These are phyloP conservation scores for Lottia gigantea DNA, from an alignment of 2,888 invertebrate species.

Conservation along the genomic window DNA sequence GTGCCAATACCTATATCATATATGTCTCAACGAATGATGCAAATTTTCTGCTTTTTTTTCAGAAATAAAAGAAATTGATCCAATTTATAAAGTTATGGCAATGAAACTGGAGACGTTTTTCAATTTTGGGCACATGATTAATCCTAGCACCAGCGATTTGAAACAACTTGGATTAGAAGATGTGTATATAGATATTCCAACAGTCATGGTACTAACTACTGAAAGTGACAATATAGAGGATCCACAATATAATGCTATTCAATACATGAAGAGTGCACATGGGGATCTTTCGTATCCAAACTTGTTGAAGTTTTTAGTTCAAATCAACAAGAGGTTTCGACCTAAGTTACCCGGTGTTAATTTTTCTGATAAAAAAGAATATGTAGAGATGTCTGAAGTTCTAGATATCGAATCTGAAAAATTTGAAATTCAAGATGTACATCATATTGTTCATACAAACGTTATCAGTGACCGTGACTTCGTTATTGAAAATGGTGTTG, in stretches of 20 bases:
- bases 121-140: conserved; percentile 39
- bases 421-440: conserved; percentile 34
- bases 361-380: conserved; percentile 33
- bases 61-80: conserved; percentile 42
- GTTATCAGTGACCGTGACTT: background rate
- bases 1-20: no score
- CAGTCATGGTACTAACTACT: conserved; percentile 40
- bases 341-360: conserved; percentile 43
- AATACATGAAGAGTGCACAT: conserved; percentile 34
- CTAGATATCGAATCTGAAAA: conserved; percentile 40
- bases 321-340: conserved; percentile 43
- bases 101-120: conserved; percentile 48
- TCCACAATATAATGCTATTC: conserved; percentile 38
- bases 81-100: conserved; percentile 40
- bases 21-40: no score
- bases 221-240: conserved; percentile 27
- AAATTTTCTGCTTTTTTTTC: conserved; percentile 18
- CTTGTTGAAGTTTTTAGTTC: conserved; percentile 44
- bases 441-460: background rate
- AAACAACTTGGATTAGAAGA: conserved; percentile 37
- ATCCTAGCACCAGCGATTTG: conserved; percentile 41
- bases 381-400: conserved; percentile 50
- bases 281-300: conserved; percentile 46
- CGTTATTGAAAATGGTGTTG: background rate
- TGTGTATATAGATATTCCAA: conserved; percentile 35